These are phyloP conservation scores for Zalophus californianus DNA, from an alignment of 2,797 vertebrate species.

Conservation along the genomic window DNA sequence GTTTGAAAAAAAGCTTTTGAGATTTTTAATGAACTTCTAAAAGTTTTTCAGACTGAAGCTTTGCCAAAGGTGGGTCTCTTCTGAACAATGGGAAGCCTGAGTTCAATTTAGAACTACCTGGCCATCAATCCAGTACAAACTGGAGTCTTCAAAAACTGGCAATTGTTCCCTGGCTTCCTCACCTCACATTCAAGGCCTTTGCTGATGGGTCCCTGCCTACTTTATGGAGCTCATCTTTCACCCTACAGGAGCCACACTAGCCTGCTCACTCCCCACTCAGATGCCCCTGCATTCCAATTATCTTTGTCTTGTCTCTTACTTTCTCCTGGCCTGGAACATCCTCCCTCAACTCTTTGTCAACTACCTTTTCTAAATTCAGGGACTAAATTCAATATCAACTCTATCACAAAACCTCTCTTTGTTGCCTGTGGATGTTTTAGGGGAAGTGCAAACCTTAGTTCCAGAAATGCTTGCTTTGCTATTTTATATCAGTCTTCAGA, in stretches of 20 bases:
- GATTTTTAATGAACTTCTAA: constrained; percentile 73
- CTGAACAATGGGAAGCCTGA: neutral
- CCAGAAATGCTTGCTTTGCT: neutral
- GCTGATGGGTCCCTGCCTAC: rapidly evolving
- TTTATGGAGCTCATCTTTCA: neutral
- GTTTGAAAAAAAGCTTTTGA: constrained; percentile 67
- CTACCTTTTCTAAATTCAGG: neutral
- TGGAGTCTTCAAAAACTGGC: neutral
- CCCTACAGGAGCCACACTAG: rapidly evolving
- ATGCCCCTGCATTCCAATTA: neutral
- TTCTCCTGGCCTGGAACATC: neutral
- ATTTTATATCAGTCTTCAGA: neutral
- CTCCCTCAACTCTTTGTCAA: neutral
- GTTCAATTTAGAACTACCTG: constrained; percentile 30
- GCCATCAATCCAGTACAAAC: neutral
- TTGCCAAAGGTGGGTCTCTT: constrained; percentile 53
- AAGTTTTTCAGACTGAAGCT: constrained; percentile 55
- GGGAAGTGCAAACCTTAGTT: neutral
- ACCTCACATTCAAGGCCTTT: neutral
- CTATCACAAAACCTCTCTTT: neutral
- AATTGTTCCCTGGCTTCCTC: neutral
- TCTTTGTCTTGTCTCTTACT: neutral
- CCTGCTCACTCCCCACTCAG: too few species aligned
- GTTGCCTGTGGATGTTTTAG: neutral
- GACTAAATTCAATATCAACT: neutral